Evolutionary conservation across 1,140 invertebrate genomes (phyloP).

Genomic region (Coenobita brevimanus): DNA sequence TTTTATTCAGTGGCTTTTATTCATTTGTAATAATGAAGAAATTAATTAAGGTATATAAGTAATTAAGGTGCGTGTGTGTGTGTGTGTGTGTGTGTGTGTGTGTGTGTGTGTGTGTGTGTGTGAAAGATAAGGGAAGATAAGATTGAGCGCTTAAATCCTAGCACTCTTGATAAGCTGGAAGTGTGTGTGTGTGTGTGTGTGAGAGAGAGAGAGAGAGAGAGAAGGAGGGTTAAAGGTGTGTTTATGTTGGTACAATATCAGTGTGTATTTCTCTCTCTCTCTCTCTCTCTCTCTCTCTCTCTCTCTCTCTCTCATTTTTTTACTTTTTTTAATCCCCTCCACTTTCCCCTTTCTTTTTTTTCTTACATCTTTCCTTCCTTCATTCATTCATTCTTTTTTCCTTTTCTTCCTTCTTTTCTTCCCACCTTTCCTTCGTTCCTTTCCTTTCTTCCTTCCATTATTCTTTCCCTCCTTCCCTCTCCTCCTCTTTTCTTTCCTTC

Average conservation of each 20-base stretch:
- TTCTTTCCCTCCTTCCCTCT: neutral
- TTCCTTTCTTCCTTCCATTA: neutral
- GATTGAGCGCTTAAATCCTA: no score
- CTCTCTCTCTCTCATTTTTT: neutral
- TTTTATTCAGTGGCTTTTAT: no score
- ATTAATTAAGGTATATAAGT: no score
- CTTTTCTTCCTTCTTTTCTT: neutral
- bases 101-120: no score
- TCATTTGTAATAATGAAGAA: no score
- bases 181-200: neutral
- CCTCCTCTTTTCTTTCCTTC: no score
- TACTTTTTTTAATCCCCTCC: neutral
- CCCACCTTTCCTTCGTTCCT: neutral
- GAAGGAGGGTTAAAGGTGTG: neutral
- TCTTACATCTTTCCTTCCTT: no score
- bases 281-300: constrained; percentile 32
- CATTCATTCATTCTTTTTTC: neutral
- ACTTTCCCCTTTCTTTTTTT: neutral
- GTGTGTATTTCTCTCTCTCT: constrained; percentile 23
- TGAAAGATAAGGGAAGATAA: no score
- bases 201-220: neutral
- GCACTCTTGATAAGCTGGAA: no score
- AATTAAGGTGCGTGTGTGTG: no score
- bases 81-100: no score
- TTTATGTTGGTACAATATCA: neutral